phyloP scores from a whole-genome alignment of 2,888 invertebrate genomes.

The Bedellia somnulentella region DNA sequence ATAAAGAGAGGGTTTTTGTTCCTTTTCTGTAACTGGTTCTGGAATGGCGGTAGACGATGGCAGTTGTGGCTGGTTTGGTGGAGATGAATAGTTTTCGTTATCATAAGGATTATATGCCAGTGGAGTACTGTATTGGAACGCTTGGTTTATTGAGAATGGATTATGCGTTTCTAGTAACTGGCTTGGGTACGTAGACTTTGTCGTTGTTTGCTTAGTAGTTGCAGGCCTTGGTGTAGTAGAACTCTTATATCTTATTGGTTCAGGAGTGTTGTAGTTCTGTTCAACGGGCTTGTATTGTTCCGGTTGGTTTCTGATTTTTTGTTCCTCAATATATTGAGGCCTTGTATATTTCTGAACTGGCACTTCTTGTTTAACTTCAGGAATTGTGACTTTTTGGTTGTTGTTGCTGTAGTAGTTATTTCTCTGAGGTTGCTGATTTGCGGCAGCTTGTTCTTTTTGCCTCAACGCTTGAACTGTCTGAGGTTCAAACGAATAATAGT shows the following conservation, averaged over 20 bases:
- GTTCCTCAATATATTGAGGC: too few species aligned
- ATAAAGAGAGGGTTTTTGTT: constrained; percentile 29
- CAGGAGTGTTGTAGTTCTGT: constrained; percentile 14
- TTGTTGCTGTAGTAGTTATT: constrained; percentile 16
- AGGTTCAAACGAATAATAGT: constrained; percentile 45
- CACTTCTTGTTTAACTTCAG: constrained; percentile 11
- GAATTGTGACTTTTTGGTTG: constrained; percentile 14
- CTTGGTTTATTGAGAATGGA: constrained; percentile 52
- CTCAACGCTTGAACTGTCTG: constrained; percentile 34
- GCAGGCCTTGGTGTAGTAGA: constrained; percentile 22
- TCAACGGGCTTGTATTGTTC: constrained; percentile 22
- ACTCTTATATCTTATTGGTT: constrained; percentile 7
- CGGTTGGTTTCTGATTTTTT: constrained; percentile 24
- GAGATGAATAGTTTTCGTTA: constrained; percentile 32
- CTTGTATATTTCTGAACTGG: too few species aligned
- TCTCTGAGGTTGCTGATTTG: constrained; percentile 17
- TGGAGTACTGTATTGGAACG: constrained; percentile 50
- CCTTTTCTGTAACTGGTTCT: constrained; percentile 20
- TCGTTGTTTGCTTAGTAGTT: constrained; percentile 17
- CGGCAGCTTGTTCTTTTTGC: constrained; percentile 25
- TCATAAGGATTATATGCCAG: constrained; percentile 42
- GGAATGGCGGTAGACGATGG: constrained; percentile 11
- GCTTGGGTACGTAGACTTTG: constrained; percentile 35
- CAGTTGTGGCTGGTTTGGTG: constrained; percentile 15
- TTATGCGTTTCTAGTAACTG: constrained; percentile 48